Base-by-base conservation (phyloP, 2,113 vertebrate genomes). In the Eudyptes chrysolophus region DNA sequence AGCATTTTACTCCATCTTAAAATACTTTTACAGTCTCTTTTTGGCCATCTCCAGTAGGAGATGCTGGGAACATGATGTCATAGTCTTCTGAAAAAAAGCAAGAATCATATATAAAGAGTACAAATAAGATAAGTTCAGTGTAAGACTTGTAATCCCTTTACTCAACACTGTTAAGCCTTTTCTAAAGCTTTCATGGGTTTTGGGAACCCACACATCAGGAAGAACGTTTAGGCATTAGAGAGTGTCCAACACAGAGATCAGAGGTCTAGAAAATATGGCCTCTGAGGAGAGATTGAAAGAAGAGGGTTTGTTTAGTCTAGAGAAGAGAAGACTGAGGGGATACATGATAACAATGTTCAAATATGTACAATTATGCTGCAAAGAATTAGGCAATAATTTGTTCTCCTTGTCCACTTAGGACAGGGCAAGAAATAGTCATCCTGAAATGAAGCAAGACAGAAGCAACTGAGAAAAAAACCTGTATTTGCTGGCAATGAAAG, bases 301-400 rank as follows among this genome's bases (percentile, higher is more conserved):
- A 96, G 24, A 93, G 29, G 4, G 4, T 93, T 97, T 96, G 84
- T 96, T 96, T 97, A 96, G 96, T 96, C 94, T 96, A 91, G 65
- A 84, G 81, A 88, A 60, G 46, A 62, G 60, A 97, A 92, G 89
- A 75, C 68, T 66, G 89, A 84, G 32, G 84, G 32, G 26, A 96
- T n/a, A 87, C 87, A 52, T 89, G 84, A 89, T 91, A 97, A 84
- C 64, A 94, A 65, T 48, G 32, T 71, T 95, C 80, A 94, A 91
- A 78, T 94, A 96, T 93, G 92, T 87, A 71, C 26, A 84, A 30
- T 42, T 75, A 18, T 51, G 60, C 46, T 84, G 84, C 69, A 71
- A 71, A 77, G 27, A 81, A 90, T 46, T 77, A 60, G 51, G 55
- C 34, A 91, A 96, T 52, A 75, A 68, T 82, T 89, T 75, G 29